Conservation (phyloP, 2,797 vertebrate genomes). For the Potorous gilbertii region DNA sequence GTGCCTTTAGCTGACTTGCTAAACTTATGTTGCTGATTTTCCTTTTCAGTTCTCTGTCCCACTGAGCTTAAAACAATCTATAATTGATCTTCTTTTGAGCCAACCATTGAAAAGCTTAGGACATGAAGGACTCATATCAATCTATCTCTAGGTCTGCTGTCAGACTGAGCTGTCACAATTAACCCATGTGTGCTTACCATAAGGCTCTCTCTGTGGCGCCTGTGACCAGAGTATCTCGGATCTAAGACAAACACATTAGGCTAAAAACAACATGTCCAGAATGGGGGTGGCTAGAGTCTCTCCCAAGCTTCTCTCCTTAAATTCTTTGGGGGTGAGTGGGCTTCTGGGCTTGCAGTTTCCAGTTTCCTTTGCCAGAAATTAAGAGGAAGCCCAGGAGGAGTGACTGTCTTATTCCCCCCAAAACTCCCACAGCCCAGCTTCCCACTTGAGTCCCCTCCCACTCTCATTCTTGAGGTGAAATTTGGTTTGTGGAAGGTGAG, state of each 20-base stretch:
- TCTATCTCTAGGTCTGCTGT: background rate
- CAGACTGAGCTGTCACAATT: background rate
- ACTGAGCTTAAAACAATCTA: background rate
- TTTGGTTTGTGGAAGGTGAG: slow-evolving; percentile 13
- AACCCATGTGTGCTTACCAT: background rate
- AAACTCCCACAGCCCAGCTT: background rate
- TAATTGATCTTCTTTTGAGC: slow-evolving; percentile 18
- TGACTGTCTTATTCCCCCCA: background rate
- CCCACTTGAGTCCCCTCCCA: background rate
- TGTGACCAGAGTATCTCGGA: slow-evolving; percentile 19
- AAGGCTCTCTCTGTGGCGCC: slow-evolving; percentile 6
- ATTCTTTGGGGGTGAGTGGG: slow-evolving; percentile 20
- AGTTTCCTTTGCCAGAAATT: slow-evolving; percentile 4
- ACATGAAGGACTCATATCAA: background rate
- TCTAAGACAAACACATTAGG: slow-evolving; percentile 9
- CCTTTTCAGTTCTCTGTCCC: background rate
- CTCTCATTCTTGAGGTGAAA: background rate
- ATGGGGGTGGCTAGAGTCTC: background rate
- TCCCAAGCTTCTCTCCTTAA: background rate
- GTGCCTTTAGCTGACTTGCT: background rate
- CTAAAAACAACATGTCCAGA: background rate
- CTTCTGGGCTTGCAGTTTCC: slow-evolving; percentile 1
- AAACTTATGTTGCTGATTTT: background rate
- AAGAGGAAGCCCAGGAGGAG: background rate
- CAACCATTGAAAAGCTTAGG: background rate